Evolutionary conservation across 2,113 vertebrate genomes (phyloP).

Genomic region (Psephotus haematonotus): DNA sequence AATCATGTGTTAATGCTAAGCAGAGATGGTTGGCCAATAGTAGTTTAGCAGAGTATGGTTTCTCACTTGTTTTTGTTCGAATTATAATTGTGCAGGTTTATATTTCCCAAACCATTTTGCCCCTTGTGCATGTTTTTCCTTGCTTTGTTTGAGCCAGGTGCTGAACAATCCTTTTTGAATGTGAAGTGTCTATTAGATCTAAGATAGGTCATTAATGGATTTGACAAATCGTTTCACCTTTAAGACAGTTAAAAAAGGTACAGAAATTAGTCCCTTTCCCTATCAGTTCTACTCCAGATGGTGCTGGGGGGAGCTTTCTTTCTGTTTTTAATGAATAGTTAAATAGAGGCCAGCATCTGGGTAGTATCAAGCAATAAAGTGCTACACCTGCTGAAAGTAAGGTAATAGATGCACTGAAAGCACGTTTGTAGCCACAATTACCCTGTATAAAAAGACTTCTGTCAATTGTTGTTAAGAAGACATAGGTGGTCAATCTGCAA

Average conservation of each 20-base stretch:
- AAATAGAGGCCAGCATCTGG: constrained; percentile 73
- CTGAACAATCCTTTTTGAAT: constrained; percentile 46
- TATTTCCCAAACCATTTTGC: constrained; percentile 63
- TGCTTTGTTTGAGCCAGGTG: constrained; percentile 47
- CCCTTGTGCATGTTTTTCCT: constrained; percentile 16
- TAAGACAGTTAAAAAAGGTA: constrained; percentile 65
- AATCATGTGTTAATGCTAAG: constrained; percentile 81
- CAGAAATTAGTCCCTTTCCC: constrained; percentile 55
- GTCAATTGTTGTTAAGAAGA: constrained; percentile 8
- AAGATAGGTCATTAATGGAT: constrained; percentile 64
- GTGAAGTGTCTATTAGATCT: constrained; percentile 56
- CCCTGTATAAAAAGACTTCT: constrained; percentile 21
- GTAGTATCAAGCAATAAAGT: constrained; percentile 46
- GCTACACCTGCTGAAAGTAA: constrained; percentile 69
- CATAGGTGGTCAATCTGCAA: neutral
- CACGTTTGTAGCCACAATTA: constrained; percentile 25
- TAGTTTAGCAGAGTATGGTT: constrained; percentile 52
- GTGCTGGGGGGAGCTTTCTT: neutral
- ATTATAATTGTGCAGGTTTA: constrained; percentile 76
- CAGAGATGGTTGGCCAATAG: constrained; percentile 71
- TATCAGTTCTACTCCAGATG: constrained; percentile 76
- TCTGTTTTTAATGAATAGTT: constrained; percentile 59
- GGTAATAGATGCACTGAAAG: constrained; percentile 50
- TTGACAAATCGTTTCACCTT: constrained; percentile 76
- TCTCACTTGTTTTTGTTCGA: constrained; percentile 73